Percentiles rank a stretch among this genome's conserved stretches.
Conservation (phyloP, 2,113 vertebrate species). For the Dasyornis broadbenti region DNA sequence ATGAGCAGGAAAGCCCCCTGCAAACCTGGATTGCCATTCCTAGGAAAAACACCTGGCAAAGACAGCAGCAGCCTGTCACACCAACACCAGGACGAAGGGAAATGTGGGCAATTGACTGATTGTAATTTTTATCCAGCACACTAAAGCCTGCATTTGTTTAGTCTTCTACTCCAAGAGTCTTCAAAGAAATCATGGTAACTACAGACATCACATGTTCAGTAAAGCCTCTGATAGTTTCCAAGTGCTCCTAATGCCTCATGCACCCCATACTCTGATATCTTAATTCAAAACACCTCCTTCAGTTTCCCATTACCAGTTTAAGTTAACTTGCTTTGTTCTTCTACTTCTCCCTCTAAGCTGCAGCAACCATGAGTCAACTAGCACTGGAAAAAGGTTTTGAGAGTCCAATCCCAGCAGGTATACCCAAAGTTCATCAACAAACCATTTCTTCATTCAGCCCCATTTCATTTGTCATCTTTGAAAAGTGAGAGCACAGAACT, state of each 20-base stretch:
- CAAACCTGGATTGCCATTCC: neutral
- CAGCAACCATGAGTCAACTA: neutral
- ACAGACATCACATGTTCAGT: neutral
- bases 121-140: neutral
- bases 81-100: neutral
- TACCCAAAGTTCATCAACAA: neutral
- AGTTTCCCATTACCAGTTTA: neutral
- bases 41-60: neutral
- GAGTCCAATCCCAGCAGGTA: neutral
- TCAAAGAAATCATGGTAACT: neutral
- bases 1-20: neutral
- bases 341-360: neutral
- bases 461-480: neutral
- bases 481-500: neutral
- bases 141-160: neutral
- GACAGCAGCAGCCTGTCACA: neutral
- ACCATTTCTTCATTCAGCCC: neutral
- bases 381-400: accelerated
- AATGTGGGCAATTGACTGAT: accelerated
- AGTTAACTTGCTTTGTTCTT: neutral
- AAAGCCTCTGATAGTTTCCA: neutral
- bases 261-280: neutral
- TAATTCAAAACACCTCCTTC: neutral
- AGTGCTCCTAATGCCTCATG: neutral
- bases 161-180: neutral